These are phyloP conservation scores for Nansenia antarctica DNA, from an alignment of 2,113 vertebrate genomes.

Conservation along the genomic window DNA sequence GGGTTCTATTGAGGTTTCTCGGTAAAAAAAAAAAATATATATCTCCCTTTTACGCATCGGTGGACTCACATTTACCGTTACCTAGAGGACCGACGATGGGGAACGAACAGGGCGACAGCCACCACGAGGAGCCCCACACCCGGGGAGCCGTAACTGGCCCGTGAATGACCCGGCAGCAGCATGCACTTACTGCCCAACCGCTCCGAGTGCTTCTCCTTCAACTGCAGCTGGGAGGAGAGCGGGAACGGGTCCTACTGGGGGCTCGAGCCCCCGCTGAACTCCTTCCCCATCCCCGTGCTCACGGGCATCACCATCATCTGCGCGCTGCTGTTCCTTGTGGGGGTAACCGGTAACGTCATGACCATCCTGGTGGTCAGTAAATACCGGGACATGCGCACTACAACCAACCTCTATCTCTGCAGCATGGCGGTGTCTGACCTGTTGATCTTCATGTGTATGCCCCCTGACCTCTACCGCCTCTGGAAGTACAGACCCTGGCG, in stretches of 20 bases:
- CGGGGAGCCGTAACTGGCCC: constrained; percentile 29
- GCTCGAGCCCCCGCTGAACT: constrained; percentile 62
- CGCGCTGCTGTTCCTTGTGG: constrained; percentile 84
- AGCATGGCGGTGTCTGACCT: constrained; percentile 98
- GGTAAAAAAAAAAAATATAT: too few relatives aligned
- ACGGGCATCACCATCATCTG: constrained; percentile 85
- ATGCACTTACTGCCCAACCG: constrained; percentile 79
- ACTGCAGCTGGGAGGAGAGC: constrained; percentile 76
- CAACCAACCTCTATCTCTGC: constrained; percentile 95
- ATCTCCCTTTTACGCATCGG: neutral
- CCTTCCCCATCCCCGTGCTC: constrained; percentile 88
- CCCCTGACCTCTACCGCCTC: constrained; percentile 91
- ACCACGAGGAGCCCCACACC: constrained; percentile 42
- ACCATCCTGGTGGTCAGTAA: constrained; percentile 91
- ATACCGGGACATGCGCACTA: constrained; percentile 93
- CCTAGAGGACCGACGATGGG: constrained; percentile 35
- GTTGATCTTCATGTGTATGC: constrained; percentile 96
- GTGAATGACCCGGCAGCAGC: constrained; percentile 55
- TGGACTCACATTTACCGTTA: too few relatives aligned
- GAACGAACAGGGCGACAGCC: constrained; percentile 8
- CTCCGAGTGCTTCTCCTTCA: constrained; percentile 67
- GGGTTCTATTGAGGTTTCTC: too few relatives aligned
- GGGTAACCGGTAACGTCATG: constrained; percentile 89
- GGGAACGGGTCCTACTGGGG: constrained; percentile 54
- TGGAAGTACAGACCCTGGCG: constrained; percentile 96